These are phyloP conservation scores for Sarcophilus harrisii DNA, from an alignment of 2,797 vertebrate genomes.

Conservation along the genomic window DNA sequence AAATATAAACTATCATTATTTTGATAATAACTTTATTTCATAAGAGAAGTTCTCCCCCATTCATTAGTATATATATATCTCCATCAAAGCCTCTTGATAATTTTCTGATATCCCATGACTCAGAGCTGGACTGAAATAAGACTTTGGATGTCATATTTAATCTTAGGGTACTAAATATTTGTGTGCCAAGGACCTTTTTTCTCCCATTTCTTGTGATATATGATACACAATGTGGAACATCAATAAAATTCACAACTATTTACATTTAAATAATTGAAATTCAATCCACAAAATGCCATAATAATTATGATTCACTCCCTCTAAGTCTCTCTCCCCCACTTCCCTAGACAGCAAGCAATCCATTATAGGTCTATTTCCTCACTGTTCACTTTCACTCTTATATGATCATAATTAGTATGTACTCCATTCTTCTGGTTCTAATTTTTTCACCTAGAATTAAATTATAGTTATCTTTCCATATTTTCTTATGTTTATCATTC, in stretches of 20 bases:
- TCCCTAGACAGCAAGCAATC: too few relatives aligned
- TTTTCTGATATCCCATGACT: neutral
- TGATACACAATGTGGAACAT: neutral
- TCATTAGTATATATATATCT: neutral
- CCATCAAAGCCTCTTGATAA: neutral
- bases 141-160: neutral
- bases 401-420: too few relatives aligned
- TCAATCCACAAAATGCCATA: neutral
- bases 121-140: constrained; percentile 20
- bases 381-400: too few relatives aligned
- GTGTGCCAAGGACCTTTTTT: neutral
- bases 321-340: too few relatives aligned
- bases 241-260: neutral
- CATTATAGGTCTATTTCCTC: too few relatives aligned
- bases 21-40: neutral
- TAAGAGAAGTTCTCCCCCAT: neutral
- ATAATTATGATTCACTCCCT: too few relatives aligned
- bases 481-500: neutral
- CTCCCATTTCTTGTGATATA: neutral
- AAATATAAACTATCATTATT: too few relatives aligned
- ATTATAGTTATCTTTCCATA: too few relatives aligned
- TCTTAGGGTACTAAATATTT: constrained; percentile 13
- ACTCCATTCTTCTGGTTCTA: too few relatives aligned
- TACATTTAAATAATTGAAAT: neutral
- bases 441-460: too few relatives aligned